A percentile compares a stretch with the other conserved stretches of the same genome.
Evolutionary conservation across 2,888 invertebrate genomes (phyloP).

Genomic region (Drosophila neonasuta): DNA sequence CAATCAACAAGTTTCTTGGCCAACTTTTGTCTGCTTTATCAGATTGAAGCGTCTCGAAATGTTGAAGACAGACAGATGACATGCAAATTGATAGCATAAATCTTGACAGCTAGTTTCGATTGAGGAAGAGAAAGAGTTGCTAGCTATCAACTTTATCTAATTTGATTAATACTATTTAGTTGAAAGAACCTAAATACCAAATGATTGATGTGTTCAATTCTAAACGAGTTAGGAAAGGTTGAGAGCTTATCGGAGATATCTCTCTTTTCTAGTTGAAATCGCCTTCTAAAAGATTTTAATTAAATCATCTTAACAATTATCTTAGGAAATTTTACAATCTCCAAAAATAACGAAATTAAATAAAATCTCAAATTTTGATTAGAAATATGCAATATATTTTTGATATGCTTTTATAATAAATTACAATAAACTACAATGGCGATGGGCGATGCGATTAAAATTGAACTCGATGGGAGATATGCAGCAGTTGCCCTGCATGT

Average conservation of each 20-base stretch:
- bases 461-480: constrained; percentile 28
- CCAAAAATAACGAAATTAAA: neutral
- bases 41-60: constrained; percentile 2
- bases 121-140: constrained; percentile 1
- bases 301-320: no score
- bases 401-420: constrained; percentile 55
- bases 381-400: constrained; percentile 47
- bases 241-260: no score
- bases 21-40: constrained; percentile 5
- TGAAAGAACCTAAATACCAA: neutral
- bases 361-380: neutral
- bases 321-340: no score
- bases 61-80: constrained; percentile 10
- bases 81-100: constrained; percentile 8
- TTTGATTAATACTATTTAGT: neutral
- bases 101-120: neutral
- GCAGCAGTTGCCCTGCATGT: constrained; percentile 1
- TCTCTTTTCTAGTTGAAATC: neutral
- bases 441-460: constrained; percentile 18
- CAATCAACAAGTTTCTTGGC: constrained; percentile 1
- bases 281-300: neutral
- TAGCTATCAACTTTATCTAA: neutral
- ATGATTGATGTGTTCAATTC: neutral
- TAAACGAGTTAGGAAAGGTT: neutral
- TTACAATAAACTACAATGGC: constrained; percentile 58